Conservation (phyloP, 2,797 vertebrate genomes). For the Holocentrus rufus region DNA sequence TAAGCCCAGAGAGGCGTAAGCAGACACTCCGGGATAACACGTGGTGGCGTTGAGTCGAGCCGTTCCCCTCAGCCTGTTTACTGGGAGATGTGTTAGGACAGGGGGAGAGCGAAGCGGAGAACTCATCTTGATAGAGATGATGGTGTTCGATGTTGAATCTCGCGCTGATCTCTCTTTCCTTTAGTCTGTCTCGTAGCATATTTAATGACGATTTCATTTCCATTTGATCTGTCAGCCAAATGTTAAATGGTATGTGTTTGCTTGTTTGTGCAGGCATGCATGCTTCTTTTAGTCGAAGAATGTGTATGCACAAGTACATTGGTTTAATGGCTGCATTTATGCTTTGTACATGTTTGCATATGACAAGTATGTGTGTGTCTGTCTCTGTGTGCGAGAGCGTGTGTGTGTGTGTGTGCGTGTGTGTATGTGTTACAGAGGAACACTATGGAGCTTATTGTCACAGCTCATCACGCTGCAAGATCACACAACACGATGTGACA, state of each 20-base stretch:
- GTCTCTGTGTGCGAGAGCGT: constrained; percentile 10
- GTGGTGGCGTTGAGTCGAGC: constrained; percentile 66
- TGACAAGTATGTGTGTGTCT: background rate
- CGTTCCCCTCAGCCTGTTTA: constrained; percentile 63
- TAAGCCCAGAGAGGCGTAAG: constrained; percentile 71
- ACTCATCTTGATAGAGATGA: constrained; percentile 62
- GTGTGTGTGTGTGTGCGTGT: constrained; percentile 11
- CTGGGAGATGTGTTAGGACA: constrained; percentile 65
- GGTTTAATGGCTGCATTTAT: constrained; percentile 16
- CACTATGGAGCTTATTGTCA: constrained; percentile 66
- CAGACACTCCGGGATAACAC: constrained; percentile 70
- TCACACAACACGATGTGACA: constrained; percentile 71
- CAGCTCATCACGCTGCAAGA: constrained; percentile 65
- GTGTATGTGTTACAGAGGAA: constrained; percentile 38
- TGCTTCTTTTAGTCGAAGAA: constrained; percentile 34
- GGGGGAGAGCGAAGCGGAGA: constrained; percentile 63
- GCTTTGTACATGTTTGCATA: constrained; percentile 19
- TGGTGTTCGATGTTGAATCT: constrained; percentile 63
- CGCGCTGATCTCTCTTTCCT: constrained; percentile 47
- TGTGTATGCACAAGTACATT: constrained; percentile 30
- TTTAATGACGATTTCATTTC: constrained; percentile 37
- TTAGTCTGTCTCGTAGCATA: constrained; percentile 30
- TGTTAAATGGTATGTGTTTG: constrained; percentile 61
- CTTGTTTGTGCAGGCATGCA: constrained; percentile 51
- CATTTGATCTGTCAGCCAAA: constrained; percentile 58